phyloP scores from a whole-genome alignment of 1,140 invertebrate species.

The Magallana gigas region DNA sequence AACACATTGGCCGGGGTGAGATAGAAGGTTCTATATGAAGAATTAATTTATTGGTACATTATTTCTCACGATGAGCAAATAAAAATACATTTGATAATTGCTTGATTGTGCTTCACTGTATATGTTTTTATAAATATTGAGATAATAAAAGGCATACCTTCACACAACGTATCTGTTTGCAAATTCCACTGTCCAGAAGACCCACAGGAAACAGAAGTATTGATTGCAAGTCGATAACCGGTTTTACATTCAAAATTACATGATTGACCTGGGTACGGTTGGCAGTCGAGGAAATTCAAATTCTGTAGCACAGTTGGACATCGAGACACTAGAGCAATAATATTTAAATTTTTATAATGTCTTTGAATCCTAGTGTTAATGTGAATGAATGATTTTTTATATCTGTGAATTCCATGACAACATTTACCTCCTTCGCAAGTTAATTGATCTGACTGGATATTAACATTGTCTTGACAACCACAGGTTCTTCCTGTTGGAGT shows the following conservation, averaged over 20 bases:
- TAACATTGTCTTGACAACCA: constrained; percentile 15
- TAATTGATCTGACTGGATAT: background rate
- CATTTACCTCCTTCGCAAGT: constrained; percentile 14
- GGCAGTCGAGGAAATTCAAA: background rate
- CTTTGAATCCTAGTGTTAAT: too few relatives aligned
- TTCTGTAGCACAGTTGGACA: background rate
- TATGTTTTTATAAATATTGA: too few relatives aligned
- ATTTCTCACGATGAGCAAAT: too few relatives aligned
- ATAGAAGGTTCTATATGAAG: too few relatives aligned
- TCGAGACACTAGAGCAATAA: background rate
- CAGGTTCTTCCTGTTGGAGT: constrained; percentile 38
- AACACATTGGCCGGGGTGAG: too few relatives aligned
- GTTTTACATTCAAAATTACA: background rate
- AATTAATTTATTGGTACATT: too few relatives aligned
- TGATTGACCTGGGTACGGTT: background rate
- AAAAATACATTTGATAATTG: too few relatives aligned
- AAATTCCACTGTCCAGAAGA: background rate
- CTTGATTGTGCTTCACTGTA: too few relatives aligned
- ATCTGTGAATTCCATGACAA: background rate
- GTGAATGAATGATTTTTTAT: too few relatives aligned
- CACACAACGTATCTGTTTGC: background rate
- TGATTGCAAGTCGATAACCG: background rate
- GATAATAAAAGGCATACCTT: background rate
- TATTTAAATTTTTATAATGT: too few relatives aligned
- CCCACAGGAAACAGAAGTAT: background rate